These are phyloP conservation scores for Fregetta grallaria DNA, from an alignment of 2,113 vertebrate genomes.

Conservation along the genomic window DNA sequence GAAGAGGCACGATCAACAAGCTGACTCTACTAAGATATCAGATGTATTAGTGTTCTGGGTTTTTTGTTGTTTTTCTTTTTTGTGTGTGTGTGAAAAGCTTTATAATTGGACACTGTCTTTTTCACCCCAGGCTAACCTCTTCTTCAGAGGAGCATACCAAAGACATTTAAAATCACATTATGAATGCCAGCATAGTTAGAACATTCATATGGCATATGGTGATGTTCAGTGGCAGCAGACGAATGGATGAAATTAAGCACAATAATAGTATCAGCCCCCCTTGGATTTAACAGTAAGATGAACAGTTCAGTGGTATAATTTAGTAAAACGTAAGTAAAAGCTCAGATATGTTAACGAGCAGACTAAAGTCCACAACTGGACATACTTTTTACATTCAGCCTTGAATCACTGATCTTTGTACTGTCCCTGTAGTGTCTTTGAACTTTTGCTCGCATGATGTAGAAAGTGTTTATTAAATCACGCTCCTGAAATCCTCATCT, in stretches of 20 bases:
- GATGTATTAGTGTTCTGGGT: constrained; percentile 1
- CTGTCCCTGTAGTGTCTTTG: background rate
- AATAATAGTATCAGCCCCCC: background rate
- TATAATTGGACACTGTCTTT: constrained; percentile 29
- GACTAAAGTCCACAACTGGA: background rate
- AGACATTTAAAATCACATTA: constrained; percentile 48
- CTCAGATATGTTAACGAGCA: background rate
- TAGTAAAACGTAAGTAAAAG: background rate
- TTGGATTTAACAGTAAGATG: constrained; percentile 5
- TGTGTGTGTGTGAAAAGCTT: constrained; percentile 4
- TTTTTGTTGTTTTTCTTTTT: background rate
- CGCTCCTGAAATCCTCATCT: background rate
- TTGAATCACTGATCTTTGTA: background rate
- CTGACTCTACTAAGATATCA: constrained; percentile 27
- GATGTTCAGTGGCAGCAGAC: constrained; percentile 23
- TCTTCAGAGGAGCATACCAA: constrained; percentile 2
- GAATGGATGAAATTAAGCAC: constrained; percentile 44
- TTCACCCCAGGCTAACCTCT: constrained; percentile 15
- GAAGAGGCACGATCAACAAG: constrained; percentile 13
- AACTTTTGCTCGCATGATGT: background rate
- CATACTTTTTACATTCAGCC: background rate
- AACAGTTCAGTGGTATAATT: background rate
- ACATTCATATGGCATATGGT: background rate
- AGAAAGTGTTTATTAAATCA: background rate
- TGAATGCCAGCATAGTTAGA: constrained; percentile 16